A percentile compares a stretch with the other conserved stretches of the same genome.
phyloP scores from a whole-genome alignment of 1,140 invertebrate species.

The Nylanderia fulva region DNA sequence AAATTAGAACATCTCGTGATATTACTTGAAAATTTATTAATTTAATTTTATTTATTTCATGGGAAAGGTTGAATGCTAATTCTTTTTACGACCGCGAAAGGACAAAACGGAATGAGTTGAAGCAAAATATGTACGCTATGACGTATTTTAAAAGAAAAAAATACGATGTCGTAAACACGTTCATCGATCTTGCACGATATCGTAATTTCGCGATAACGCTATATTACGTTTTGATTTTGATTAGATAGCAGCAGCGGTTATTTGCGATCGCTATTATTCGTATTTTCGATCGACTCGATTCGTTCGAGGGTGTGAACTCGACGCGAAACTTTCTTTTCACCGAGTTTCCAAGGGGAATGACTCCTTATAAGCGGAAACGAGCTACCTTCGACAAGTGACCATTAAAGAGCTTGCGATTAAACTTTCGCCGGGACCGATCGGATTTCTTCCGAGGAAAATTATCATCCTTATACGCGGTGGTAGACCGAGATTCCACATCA shows the following conservation, averaged over 20 bases:
- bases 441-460: slow-evolving; percentile 17
- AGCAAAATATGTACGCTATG: background rate
- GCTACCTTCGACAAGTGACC: slow-evolving; percentile 50
- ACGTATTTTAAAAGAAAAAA: background rate
- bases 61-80: too few species aligned
- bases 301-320: slow-evolving; percentile 63
- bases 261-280: slow-evolving; percentile 17
- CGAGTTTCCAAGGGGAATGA: slow-evolving; percentile 54
- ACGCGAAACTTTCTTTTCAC: slow-evolving; percentile 65
- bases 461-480: too few species aligned
- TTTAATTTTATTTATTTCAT: too few species aligned
- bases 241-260: slow-evolving; percentile 7
- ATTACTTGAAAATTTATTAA: background rate
- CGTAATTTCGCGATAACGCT: slow-evolving; percentile 40
- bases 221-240: slow-evolving; percentile 19
- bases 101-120: background rate
- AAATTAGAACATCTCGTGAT: background rate
- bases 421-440: slow-evolving; percentile 61
- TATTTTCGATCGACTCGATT: slow-evolving; percentile 21
- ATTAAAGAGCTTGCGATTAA: slow-evolving; percentile 61
- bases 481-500: background rate
- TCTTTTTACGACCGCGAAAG: background rate
- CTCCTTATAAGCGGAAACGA: slow-evolving; percentile 58
- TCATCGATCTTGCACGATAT: slow-evolving; percentile 18
- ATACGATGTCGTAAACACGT: background rate